phyloP scores from a whole-genome alignment of 2,888 invertebrate species.

The Xestia ashworthii region DNA sequence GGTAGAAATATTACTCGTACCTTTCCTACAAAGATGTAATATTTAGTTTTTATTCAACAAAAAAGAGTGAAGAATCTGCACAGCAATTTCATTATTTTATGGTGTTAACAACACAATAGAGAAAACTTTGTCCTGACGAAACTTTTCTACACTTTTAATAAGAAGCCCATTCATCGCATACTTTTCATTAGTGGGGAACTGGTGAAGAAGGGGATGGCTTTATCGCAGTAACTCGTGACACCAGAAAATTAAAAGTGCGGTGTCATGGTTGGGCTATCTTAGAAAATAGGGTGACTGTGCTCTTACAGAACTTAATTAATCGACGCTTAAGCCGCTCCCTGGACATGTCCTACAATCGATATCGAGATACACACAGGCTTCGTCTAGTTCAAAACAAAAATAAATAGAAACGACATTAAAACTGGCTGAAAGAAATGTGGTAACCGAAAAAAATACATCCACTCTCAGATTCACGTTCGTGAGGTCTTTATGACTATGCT shows the following conservation, averaged over 20 bases:
- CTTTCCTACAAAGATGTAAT: conserved; percentile 1
- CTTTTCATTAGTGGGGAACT: conserved; percentile 80
- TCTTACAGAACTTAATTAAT: conserved; percentile 87
- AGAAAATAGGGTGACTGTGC: conserved; percentile 86
- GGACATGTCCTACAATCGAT: conserved; percentile 69
- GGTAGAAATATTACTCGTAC: conserved; percentile 12
- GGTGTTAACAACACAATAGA: conserved; percentile 77
- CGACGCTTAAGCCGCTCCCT: conserved; percentile 75
- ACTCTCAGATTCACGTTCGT: not conserved
- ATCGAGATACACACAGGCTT: conserved; percentile 48
- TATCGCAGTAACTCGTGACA: conserved; percentile 87
- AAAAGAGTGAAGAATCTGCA: conserved; percentile 62
- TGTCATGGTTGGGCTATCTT: conserved; percentile 86
- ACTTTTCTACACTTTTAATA: conserved; percentile 87
- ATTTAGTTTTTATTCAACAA: conserved; percentile 46
- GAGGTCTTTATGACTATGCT: not conserved
- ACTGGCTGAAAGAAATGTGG: conserved; percentile 31
- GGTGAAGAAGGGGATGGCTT: conserved; percentile 78
- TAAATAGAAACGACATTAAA: conserved; percentile 45
- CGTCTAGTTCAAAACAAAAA: conserved; percentile 43
- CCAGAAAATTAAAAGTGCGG: conserved; percentile 88
- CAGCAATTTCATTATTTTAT: conserved; percentile 73
- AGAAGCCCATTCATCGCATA: conserved; percentile 87
- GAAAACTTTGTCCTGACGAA: conserved; percentile 82
- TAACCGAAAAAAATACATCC: not conserved